Base-by-base conservation (phyloP, 2,888 invertebrate species). In the Plebejus melissa region DNA sequence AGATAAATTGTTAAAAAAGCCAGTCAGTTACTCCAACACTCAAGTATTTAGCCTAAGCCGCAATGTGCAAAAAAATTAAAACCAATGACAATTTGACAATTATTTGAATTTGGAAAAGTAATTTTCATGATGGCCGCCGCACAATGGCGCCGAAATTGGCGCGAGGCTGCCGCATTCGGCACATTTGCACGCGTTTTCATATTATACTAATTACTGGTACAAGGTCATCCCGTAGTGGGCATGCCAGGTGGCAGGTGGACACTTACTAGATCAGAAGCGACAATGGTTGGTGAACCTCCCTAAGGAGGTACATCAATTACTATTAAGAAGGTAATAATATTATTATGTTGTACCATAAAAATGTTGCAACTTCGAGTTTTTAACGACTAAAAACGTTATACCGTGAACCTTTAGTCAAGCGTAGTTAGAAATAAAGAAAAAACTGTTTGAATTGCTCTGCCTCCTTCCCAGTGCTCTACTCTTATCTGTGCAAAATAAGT, bases 111-210 rank as follows among this genome's bases (percentile, higher is more conserved):
- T 65, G 65, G 65, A 65, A 65, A 65, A 65, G 65, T 28, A 60
- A 60, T 60, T 60, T 60, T 22, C 60, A 60, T 60, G 22, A 60
- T 65, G 65, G 16, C 46, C 28, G 71, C 46, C 16, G 46, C 28
- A 71, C 71, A 71, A 71, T 28, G 46, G 71, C 46, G 38, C 50
- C 72, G 50, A 72, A 72, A 50, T 72, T 13, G 72, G 72, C 46
- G 50, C 72, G 72, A 72, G 72, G 54, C 32, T 72, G 50, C 54
- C 72, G 22, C 32, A 32, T 72, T 50, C 54, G 72, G 50, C 32
- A 32, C 72, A 72, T 72, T 72, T 72, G 54, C 72, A 72, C 72
- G 50, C 50, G 16, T 72, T 72, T 72, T 54, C 54, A 54, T 72
- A 72, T 72, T 72, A 72, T 72, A 54, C 11, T 54, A 72, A 72